Evolutionary conservation across 2,113 vertebrate genomes (phyloP), one percentile per base, ranked within the genome.

Genomic region (Entomyzon cyanotis): DNA sequence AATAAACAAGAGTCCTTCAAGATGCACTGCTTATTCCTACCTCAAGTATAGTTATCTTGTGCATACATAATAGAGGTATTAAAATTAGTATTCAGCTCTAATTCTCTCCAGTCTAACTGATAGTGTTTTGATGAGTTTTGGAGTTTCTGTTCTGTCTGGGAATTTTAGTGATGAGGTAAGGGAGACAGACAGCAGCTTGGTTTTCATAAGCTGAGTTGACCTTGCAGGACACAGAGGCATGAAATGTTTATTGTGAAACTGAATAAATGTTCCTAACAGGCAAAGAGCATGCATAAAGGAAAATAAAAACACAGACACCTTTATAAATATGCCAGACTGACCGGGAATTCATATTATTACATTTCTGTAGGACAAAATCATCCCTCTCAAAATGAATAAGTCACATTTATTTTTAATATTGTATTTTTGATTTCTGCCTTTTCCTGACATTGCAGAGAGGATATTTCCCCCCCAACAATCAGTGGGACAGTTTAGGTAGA

Each of bases 1-100:
- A 95, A 94, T 97, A 95, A 97, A 96, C 77, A 94, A 56, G 94
- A 96, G 82, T 73, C 93, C 63, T 97, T 96, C 64, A 95, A 94
- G 86, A 94, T 50, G 35, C 18, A 22, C 71, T 89, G 37, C 53
- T 94, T 95, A 77, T 94, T 97, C 91, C 89, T 94, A 69, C 64
- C 37, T 95, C 87, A 94, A 95, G 86, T 87, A 73, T 28, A 82
- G 75, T 39, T 95, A 46, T 74, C 71, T 86, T 42, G 31, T 92
- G 90, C 74, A 95, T 93, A 76, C 50, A 53, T 89, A 96, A 94
- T 59, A 44, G 33, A 67, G 28, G 20, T 80, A 87, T 65, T 86
- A 76, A 93, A 95, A 97, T 97, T 94, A 94, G 89, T 83, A 95
- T 97, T 96, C 94, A 42, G 55, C 56, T 94, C 35, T 90, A 92